phyloP scores from a whole-genome alignment of 2,113 vertebrate genomes.

The Protobothrops flavoviridis region DNA sequence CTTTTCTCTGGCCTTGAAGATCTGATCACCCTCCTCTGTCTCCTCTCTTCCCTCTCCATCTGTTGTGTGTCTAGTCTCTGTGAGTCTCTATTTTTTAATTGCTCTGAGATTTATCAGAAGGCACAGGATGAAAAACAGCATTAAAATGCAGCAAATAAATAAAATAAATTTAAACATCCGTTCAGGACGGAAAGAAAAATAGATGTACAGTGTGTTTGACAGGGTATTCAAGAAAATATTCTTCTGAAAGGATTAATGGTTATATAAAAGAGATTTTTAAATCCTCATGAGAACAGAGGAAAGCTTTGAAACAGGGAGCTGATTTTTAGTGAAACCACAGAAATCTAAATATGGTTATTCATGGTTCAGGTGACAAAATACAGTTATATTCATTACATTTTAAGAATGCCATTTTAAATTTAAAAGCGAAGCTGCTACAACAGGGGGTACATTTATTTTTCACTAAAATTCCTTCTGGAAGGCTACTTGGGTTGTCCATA shows the following conservation, averaged over 20 bases:
- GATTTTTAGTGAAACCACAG: background rate
- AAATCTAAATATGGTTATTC: background rate
- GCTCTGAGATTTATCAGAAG: background rate
- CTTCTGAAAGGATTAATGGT: background rate
- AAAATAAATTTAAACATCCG: background rate
- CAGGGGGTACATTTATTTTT: background rate
- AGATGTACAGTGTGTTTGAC: background rate
- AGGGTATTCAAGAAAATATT: background rate
- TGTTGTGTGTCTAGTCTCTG: background rate
- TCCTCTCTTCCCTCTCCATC: background rate
- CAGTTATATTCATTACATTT: background rate
- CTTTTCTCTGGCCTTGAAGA: background rate
- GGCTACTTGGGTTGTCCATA: background rate
- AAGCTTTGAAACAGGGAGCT: background rate
- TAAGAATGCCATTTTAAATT: background rate
- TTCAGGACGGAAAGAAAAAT: background rate
- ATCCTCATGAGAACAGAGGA: background rate
- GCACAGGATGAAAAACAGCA: background rate
- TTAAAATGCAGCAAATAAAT: background rate
- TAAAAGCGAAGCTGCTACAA: background rate
- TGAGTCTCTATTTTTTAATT: background rate
- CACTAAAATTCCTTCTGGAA: background rate
- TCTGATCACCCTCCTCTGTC: background rate
- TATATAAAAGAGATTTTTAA: background rate
- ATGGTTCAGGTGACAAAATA: background rate